Evolutionary conservation across 2,888 invertebrate species (phyloP).

Genomic region (Synergus laeviventris): DNA sequence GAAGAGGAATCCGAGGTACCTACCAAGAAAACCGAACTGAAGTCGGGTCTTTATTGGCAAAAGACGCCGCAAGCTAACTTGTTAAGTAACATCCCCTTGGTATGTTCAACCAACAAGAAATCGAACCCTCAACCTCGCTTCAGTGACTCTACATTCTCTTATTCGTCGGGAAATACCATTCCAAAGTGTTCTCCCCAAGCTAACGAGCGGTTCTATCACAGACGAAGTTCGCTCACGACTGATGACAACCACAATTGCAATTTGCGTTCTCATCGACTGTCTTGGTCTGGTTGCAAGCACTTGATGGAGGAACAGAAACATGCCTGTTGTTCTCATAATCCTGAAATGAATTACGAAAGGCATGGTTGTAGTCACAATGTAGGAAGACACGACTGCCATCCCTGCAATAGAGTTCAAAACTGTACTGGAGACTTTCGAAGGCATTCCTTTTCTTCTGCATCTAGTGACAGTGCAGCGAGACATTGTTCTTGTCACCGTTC

Average conservation of each 20-base stretch:
- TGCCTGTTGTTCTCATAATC: constrained; percentile 38
- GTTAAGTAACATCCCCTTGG: constrained; percentile 28
- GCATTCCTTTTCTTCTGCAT: constrained; percentile 42
- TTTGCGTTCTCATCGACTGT: constrained; percentile 42
- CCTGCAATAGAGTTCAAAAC: constrained; percentile 26
- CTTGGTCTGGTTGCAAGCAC: constrained; percentile 46
- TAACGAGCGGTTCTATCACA: background rate
- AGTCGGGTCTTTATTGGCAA: constrained; percentile 56
- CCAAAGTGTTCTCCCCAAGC: background rate
- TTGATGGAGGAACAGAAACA: constrained; percentile 37
- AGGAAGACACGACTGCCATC: constrained; percentile 8
- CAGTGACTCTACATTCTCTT: constrained; percentile 39
- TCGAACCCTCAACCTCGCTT: constrained; percentile 6
- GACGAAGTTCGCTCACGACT: constrained; percentile 3
- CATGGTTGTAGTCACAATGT: constrained; percentile 41
- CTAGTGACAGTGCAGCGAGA: background rate
- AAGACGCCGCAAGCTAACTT: constrained; percentile 56
- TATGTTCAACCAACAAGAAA: background rate
- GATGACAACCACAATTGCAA: constrained; percentile 43
- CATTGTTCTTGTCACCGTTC: background rate
- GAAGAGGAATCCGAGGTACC: constrained; percentile 3
- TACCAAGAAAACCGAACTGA: constrained; percentile 51
- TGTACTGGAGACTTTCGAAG: constrained; percentile 26
- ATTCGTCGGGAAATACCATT: background rate
- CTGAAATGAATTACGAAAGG: constrained; percentile 18